Evolutionary conservation across 2,888 invertebrate species (phyloP), one percentile per base, ranked within the genome.

Genomic region (Rhagophthalmus giganteus): DNA sequence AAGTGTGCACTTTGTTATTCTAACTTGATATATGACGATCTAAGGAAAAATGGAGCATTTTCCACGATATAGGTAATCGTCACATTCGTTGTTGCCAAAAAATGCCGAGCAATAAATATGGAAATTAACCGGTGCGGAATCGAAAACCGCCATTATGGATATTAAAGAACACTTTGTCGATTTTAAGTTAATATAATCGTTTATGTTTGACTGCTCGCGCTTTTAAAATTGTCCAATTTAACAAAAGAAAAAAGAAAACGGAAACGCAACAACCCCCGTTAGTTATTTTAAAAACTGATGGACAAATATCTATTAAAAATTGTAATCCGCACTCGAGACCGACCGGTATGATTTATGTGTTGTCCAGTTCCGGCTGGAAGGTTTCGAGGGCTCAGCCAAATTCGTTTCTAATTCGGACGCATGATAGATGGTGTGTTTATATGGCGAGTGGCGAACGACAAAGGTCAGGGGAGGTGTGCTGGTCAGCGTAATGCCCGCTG

Each of bases 391-490:
- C 63, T 57, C 51, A 58, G 54, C 59, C 64, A 61, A 62, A 69
- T 70, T 65, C 68, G 68, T 68, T 70, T 70, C 70, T 69, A 72
- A 72, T 73, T 69, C 67, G 59, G 54, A 27, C 51, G 45, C 33
- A 64, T 74, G 74, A 74, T 74, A 69, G 71, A 74, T 74, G 72
- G 72, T 63, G 71, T 74, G 74, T 74, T 74, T 74, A 74, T 74
- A 68, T 69, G 74, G 61, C 73, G 73, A 73, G 73, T 73, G 73
- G 73, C 70, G 67, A 58, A 62, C 66, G 68, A 74, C 71, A 74
- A 75, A 74, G 74, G 74, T 75, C 74, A 75, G 69, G 71, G 72
- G 72, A 72, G 72, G 73, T 72, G 72, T 70, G 73, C 69, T 70
- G 73, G 74, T 73, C 73, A 72, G 66, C 69, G 66, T 66, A 70